These are phyloP conservation scores for Galendromus occidentalis DNA, from an alignment of 1,140 invertebrate species.

Conservation along the genomic window DNA sequence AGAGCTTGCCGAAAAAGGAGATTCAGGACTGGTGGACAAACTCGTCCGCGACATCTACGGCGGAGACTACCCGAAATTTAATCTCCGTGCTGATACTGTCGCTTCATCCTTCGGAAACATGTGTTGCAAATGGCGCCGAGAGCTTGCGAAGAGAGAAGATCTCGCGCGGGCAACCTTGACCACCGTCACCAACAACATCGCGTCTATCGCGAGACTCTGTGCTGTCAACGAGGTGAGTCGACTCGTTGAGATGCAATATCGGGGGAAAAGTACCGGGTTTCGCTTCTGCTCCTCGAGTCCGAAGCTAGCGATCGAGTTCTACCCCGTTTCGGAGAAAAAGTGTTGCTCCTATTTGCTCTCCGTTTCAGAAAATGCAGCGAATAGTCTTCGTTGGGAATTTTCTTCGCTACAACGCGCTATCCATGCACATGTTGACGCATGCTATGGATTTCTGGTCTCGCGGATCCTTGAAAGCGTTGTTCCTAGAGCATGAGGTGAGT, in stretches of 20 bases:
- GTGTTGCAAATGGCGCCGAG: conserved; percentile 63
- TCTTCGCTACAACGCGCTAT: conserved; percentile 83
- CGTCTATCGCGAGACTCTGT: conserved; percentile 88
- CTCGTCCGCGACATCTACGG: conserved; percentile 92
- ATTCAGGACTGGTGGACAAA: conserved; percentile 85
- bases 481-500: conserved; percentile 78
- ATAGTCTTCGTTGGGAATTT: conserved; percentile 98
- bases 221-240: conserved; percentile 60
- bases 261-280: background rate
- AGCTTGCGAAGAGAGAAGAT: conserved; percentile 59
- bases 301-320: background rate
- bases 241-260: background rate
- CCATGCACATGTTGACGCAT: conserved; percentile 86
- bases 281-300: background rate
- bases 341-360: conserved; percentile 16
- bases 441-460: conserved; percentile 99
- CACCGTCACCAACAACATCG: conserved; percentile 98
- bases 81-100: conserved; percentile 73
- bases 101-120: conserved; percentile 92
- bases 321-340: background rate
- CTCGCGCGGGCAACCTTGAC: conserved; percentile 82
- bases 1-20: conserved; percentile 69
- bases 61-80: conserved; percentile 78
- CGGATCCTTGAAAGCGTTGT: conserved; percentile 80
- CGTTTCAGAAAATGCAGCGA: conserved; percentile 37